Percentiles rank a stretch among this genome's conserved stretches.
Conservation (phyloP, 2,113 vertebrate species). For the Phyllostomus hastatus region DNA sequence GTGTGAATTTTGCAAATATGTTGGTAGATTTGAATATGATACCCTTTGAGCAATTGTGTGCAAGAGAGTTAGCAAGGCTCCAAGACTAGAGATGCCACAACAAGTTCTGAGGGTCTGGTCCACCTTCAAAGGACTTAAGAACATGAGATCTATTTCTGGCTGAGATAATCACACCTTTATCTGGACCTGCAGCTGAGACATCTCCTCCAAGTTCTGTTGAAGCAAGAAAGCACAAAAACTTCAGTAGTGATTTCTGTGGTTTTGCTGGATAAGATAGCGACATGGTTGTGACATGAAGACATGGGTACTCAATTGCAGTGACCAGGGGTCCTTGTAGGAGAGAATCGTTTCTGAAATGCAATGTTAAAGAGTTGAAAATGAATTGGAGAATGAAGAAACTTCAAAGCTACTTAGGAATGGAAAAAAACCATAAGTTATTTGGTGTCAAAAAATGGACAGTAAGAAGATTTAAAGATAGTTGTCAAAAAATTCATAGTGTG, state of each 20-base stretch:
- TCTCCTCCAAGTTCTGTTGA: neutral
- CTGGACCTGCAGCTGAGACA: neutral
- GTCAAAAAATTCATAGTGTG: neutral
- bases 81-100: neutral
- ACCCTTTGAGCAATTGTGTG: neutral
- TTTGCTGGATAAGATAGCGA: neutral
- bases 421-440: neutral
- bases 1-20: neutral
- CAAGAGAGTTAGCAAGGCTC: neutral
- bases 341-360: neutral
- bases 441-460: neutral
- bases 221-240: neutral
- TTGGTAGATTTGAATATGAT: neutral
- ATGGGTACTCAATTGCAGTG: neutral
- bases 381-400: neutral
- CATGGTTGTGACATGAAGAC: neutral
- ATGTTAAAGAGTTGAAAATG: neutral
- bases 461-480: neutral
- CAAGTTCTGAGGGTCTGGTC: neutral
- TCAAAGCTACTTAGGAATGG: neutral
- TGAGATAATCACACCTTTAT: neutral
- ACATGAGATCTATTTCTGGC: neutral
- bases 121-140: neutral
- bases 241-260: neutral
- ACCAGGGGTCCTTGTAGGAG: neutral